A percentile compares a stretch with the other conserved stretches of the same genome.
phyloP scores from a whole-genome alignment of 2,888 invertebrate species.

The Drosophila acutilabella region DNA sequence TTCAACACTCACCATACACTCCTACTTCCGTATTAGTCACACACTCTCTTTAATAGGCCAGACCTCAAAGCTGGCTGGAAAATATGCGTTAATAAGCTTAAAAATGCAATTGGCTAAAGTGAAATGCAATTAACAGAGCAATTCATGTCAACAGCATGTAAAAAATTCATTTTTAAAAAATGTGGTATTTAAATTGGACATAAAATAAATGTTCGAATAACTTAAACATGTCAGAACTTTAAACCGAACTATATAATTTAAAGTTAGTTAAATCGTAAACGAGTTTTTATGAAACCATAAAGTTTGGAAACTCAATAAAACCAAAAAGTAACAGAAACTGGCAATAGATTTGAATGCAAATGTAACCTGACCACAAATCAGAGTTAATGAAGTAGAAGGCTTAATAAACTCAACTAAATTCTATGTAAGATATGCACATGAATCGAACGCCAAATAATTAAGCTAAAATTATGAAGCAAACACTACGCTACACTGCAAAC shows the following conservation, averaged over 20 bases:
- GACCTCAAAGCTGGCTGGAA: conserved; percentile 11
- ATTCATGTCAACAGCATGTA: conserved; percentile 14
- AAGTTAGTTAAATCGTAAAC: background rate
- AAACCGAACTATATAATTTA: background rate
- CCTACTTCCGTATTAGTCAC: conserved; percentile 32
- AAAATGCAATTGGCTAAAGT: conserved; percentile 29
- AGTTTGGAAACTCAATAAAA: background rate
- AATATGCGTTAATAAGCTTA: conserved; percentile 17
- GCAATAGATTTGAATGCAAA: no score
- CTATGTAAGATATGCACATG: no score
- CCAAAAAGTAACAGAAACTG: background rate
- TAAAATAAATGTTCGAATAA: background rate
- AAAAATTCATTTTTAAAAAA: conserved; percentile 3
- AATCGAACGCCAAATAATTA: no score
- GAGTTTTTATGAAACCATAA: background rate
- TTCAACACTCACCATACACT: conserved; percentile 8
- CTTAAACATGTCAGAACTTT: background rate
- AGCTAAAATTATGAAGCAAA: background rate
- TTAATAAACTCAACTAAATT: no score
- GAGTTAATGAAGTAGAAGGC: no score
- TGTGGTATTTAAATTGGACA: background rate
- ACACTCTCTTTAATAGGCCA: conserved; percentile 25
- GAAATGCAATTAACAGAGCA: conserved; percentile 20
- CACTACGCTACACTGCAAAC: background rate
- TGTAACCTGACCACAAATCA: no score